These are phyloP conservation scores for Rhyzopertha dominica DNA, from an alignment of 1,140 invertebrate genomes.

Conservation along the genomic window DNA sequence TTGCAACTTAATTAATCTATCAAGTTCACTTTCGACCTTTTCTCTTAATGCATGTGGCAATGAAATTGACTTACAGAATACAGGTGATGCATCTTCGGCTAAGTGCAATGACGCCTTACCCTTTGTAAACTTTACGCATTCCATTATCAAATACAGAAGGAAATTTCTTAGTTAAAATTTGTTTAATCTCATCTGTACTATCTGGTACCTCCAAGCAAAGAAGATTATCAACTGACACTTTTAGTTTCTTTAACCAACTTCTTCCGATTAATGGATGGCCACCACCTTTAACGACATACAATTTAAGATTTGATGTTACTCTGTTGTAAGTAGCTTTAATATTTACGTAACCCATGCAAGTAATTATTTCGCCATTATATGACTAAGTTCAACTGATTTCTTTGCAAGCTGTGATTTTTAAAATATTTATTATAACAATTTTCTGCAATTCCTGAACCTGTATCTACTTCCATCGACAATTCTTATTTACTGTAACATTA, in stretches of 20 bases:
- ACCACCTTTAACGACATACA: conserved; percentile 23
- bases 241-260: conserved; percentile 29
- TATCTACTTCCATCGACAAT: neutral
- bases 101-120: no score
- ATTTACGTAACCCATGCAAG: conserved; percentile 20
- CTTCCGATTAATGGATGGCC: conserved; percentile 25
- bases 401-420: neutral
- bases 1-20: no score
- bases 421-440: neutral
- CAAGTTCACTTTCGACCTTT: no score
- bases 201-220: neutral
- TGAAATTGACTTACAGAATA: no score
- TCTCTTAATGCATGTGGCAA: no score
- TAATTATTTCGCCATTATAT: conserved; percentile 23
- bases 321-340: conserved; percentile 17
- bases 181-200: neutral
- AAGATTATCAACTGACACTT: conserved; percentile 11
- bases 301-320: conserved; percentile 9
- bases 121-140: neutral
- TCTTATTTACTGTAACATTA: neutral
- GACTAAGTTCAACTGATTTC: neutral
- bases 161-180: neutral
- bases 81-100: no score
- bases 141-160: neutral
- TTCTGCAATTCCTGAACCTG: neutral